Conservation (phyloP, 1,140 invertebrate genomes). For the Sycophaga agraensis region DNA sequence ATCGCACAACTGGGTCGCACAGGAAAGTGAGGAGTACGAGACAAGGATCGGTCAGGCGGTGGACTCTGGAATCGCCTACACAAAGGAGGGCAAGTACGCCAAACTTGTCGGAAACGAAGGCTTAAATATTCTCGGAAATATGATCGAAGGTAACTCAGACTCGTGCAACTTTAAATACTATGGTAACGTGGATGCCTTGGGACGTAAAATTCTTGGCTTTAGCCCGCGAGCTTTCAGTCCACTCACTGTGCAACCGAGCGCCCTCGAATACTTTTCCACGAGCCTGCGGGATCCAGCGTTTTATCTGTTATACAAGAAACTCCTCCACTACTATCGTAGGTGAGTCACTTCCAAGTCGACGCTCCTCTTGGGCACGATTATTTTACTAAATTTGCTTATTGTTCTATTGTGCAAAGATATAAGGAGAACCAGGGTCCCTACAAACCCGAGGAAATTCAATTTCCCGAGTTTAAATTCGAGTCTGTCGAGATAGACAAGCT, state of each 20-base stretch:
- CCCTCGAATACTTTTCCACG: constrained; percentile 45
- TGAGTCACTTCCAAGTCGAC: constrained; percentile 20
- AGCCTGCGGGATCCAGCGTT: constrained; percentile 58
- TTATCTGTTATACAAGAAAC: constrained; percentile 55
- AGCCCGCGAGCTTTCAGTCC: constrained; percentile 40
- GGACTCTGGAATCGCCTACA: constrained; percentile 62
- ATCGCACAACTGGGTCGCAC: background rate
- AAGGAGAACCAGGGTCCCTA: constrained; percentile 61
- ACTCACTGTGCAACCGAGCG: constrained; percentile 45
- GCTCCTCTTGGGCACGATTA: too few relatives aligned
- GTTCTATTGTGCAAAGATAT: too few relatives aligned
- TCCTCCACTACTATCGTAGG: constrained; percentile 53
- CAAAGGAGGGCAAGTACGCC: constrained; percentile 42
- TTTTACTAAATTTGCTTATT: too few relatives aligned
- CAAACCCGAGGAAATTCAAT: constrained; percentile 62
- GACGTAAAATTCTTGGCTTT: constrained; percentile 48
- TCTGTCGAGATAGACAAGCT: constrained; percentile 65
- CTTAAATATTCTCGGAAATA: constrained; percentile 65
- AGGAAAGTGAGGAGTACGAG: constrained; percentile 47
- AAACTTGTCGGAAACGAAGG: constrained; percentile 48
- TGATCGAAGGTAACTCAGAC: constrained; percentile 68
- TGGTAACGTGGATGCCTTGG: constrained; percentile 50
- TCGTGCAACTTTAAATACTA: constrained; percentile 67
- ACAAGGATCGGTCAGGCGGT: constrained; percentile 60
- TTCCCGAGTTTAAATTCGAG: constrained; percentile 65